A percentile compares a stretch with the other conserved stretches of the same genome.
Evolutionary conservation across 1,140 invertebrate species (phyloP).

Genomic region (Drosophila sproati): DNA sequence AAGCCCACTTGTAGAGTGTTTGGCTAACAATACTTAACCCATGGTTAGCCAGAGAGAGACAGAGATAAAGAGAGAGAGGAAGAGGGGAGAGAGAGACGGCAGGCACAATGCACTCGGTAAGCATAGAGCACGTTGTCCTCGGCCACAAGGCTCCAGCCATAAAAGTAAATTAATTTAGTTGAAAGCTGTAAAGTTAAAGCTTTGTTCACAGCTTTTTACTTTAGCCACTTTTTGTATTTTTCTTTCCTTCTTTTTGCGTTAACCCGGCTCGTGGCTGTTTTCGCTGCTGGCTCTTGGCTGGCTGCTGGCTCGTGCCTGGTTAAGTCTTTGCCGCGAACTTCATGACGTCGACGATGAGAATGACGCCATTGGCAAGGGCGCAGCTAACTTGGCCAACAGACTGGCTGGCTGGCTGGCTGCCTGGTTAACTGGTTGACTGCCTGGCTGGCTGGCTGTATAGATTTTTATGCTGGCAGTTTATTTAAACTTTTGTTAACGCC

Average conservation of each 20-base stretch:
- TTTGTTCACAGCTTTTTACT: slow-evolving; percentile 71
- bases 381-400: slow-evolving; percentile 17
- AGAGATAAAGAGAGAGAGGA: background rate
- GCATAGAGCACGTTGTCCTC: slow-evolving; percentile 27
- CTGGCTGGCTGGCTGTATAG: slow-evolving; percentile 36
- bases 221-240: slow-evolving; percentile 30
- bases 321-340: slow-evolving; percentile 48
- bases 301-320: slow-evolving; percentile 23
- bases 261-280: slow-evolving; percentile 3
- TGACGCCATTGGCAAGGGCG: slow-evolving; percentile 51
- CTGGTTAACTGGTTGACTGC: background rate
- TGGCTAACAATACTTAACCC: slow-evolving; percentile 11
- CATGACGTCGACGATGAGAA: slow-evolving; percentile 20
- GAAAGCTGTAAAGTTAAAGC: slow-evolving; percentile 84
- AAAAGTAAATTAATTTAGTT: slow-evolving; percentile 84
- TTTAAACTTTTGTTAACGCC: slow-evolving; percentile 59
- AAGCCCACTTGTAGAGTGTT: slow-evolving; percentile 25
- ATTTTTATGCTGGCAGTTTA: slow-evolving; percentile 50
- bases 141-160: slow-evolving; percentile 35
- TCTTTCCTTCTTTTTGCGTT: background rate
- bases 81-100: background rate
- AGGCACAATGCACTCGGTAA: background rate
- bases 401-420: slow-evolving; percentile 1
- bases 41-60: slow-evolving; percentile 8
- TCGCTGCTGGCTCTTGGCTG: too few species aligned